Percentiles rank a stretch among this genome's conserved stretches.
Evolutionary conservation across 2,888 invertebrate species (phyloP).

Genomic region (Amorpha juglandis): DNA sequence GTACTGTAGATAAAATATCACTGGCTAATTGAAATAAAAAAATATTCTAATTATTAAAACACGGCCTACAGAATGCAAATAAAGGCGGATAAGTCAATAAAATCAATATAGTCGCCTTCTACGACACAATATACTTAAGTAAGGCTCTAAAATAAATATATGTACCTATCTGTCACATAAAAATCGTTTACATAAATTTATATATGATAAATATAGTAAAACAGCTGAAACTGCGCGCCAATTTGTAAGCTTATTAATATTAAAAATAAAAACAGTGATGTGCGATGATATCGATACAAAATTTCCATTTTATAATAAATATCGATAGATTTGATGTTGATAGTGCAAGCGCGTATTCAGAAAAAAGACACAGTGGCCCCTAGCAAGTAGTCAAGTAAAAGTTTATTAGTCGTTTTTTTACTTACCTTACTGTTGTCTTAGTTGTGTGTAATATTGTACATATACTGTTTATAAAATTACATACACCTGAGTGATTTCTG

Average conservation of each 20-base stretch:
- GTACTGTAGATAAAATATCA: no score
- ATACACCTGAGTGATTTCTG: no score
- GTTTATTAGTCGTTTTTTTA: no score
- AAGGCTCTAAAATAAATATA: background rate
- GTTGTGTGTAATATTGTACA: no score
- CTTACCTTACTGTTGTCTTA: no score
- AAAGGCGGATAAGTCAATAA: background rate
- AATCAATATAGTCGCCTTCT: background rate
- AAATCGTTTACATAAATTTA: background rate
- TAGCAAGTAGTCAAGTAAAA: no score
- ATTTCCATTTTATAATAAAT: constrained; percentile 14
- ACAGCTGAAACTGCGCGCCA: background rate
- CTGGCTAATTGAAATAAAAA: no score
- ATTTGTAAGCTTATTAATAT: background rate
- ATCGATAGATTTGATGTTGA: constrained; percentile 6
- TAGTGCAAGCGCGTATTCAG: background rate
- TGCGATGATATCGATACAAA: background rate
- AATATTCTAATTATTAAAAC: no score
- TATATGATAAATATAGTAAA: background rate
- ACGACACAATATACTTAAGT: background rate
- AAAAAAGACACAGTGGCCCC: no score
- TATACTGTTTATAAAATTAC: no score
- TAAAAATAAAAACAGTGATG: background rate
- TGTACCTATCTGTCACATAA: background rate
- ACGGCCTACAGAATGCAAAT: background rate